These are phyloP conservation scores for Parauchenoglanis punctatus DNA, from an alignment of 2,797 vertebrate species.

Conservation along the genomic window DNA sequence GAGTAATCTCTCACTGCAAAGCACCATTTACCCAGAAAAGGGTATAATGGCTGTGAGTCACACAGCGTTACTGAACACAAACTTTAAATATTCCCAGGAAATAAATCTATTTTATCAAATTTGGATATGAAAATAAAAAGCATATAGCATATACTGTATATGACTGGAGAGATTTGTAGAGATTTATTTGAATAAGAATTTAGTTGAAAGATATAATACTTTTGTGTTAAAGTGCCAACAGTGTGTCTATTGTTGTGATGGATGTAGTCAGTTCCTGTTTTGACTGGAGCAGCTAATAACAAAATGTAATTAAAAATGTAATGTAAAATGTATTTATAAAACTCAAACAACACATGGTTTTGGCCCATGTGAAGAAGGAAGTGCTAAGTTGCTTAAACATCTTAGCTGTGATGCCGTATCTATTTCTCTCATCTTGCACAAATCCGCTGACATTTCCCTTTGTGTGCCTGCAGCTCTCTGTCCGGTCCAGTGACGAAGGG, in stretches of 20 bases:
- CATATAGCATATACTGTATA: background rate
- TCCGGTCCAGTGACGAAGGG: conserved; percentile 30
- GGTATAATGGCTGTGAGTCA: conserved; percentile 31
- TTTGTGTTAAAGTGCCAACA: background rate
- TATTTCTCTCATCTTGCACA: conserved; percentile 52
- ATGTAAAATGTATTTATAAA: conserved; percentile 10
- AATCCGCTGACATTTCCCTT: conserved; percentile 34
- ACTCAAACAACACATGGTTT: conserved; percentile 15
- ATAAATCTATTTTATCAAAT: background rate
- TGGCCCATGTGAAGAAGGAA: conserved; percentile 25
- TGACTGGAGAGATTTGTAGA: background rate
- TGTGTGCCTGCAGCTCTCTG: conserved; percentile 20
- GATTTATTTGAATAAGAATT: conserved; percentile 1
- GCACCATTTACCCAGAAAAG: conserved; percentile 29
- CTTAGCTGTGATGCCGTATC: conserved; percentile 23
- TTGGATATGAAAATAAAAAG: background rate
- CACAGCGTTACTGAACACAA: background rate
- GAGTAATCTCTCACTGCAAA: conserved; percentile 38
- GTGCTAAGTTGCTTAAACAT: conserved; percentile 15
- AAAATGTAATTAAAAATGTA: background rate
- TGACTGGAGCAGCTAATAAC: conserved; percentile 16
- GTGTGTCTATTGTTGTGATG: background rate
- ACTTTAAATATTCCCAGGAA: background rate
- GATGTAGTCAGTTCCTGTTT: conserved; percentile 19
- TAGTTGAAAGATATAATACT: background rate